These are phyloP conservation scores for Drosophila mayaguana DNA, from an alignment of 2,888 invertebrate genomes.

Conservation along the genomic window DNA sequence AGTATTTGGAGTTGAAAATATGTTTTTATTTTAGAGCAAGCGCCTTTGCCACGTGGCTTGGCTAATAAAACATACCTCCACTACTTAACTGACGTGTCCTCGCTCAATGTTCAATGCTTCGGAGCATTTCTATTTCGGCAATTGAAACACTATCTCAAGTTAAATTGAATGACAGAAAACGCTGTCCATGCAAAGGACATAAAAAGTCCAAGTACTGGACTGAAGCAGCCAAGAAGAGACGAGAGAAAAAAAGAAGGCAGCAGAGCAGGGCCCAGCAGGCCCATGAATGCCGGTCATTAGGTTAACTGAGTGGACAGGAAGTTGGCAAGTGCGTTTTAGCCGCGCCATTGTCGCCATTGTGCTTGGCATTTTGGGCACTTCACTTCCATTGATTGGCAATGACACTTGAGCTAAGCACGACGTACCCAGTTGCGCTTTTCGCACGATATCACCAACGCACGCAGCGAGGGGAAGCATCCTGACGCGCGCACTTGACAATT, in stretches of 20 bases:
- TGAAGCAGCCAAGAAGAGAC: no score
- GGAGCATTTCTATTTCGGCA: slow-evolving; percentile 43
- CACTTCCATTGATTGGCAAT: slow-evolving; percentile 70
- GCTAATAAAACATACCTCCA: slow-evolving; percentile 35
- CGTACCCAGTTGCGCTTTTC: slow-evolving; percentile 71
- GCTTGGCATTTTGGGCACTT: slow-evolving; percentile 59
- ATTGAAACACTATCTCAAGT: slow-evolving; percentile 65
- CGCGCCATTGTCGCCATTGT: slow-evolving; percentile 60
- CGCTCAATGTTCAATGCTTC: background rate
- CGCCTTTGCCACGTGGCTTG: slow-evolving; percentile 10
- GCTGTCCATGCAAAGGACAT: slow-evolving; percentile 49
- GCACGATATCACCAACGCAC: slow-evolving; percentile 42
- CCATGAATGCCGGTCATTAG: slow-evolving; percentile 76
- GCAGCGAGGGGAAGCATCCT: slow-evolving; percentile 23
- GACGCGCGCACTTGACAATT: slow-evolving; percentile 73
- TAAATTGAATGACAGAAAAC: slow-evolving; percentile 70
- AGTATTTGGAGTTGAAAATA: slow-evolving; percentile 51
- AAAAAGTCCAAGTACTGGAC: slow-evolving; percentile 45
- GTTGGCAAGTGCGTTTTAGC: slow-evolving; percentile 54
- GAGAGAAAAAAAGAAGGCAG: background rate
- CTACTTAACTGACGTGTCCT: slow-evolving; percentile 31
- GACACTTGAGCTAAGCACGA: slow-evolving; percentile 43
- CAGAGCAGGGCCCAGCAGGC: background rate
- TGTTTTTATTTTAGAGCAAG: slow-evolving; percentile 65
- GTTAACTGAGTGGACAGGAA: slow-evolving; percentile 74